Conservation (phyloP, 2,888 invertebrate genomes). For the Pelosia muscerda region DNA sequence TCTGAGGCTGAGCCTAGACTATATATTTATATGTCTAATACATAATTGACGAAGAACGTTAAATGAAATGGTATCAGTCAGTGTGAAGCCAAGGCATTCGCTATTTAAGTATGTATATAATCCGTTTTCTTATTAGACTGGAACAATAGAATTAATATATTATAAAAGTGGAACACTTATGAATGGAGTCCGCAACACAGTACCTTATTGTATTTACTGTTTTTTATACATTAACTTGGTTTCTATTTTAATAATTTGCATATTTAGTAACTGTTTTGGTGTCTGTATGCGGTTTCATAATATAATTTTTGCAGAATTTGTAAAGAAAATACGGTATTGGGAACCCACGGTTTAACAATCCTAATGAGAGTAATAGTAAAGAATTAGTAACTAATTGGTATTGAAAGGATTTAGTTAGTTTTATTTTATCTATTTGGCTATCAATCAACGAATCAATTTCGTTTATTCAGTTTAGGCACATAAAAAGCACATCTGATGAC, state of each 20-base stretch:
- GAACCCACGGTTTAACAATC: no score
- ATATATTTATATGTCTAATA: not conserved
- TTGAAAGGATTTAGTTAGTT: no score
- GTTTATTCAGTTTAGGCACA: no score
- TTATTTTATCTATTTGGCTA: no score
- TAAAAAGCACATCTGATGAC: no score
- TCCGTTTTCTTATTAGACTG: constrained; percentile 35
- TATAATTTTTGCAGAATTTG: not conserved
- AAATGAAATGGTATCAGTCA: not conserved
- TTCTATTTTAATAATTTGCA: not conserved
- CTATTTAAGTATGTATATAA: constrained; percentile 33
- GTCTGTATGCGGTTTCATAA: not conserved
- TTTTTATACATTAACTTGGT: not conserved
- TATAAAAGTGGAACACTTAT: not conserved
- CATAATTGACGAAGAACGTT: not conserved
- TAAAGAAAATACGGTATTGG: no score
- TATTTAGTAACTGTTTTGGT: not conserved
- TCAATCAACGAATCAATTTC: no score
- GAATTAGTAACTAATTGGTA: no score
- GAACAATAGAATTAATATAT: constrained; percentile 29
- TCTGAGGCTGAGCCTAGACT: no score
- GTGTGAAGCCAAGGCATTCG: constrained; percentile 12
- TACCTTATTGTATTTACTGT: not conserved
- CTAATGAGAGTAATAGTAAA: no score
- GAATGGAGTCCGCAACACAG: not conserved